Evolutionary conservation across 2,113 vertebrate genomes (phyloP), one percentile per base, ranked within the genome.

Genomic region (Bagarius yarrelli): DNA sequence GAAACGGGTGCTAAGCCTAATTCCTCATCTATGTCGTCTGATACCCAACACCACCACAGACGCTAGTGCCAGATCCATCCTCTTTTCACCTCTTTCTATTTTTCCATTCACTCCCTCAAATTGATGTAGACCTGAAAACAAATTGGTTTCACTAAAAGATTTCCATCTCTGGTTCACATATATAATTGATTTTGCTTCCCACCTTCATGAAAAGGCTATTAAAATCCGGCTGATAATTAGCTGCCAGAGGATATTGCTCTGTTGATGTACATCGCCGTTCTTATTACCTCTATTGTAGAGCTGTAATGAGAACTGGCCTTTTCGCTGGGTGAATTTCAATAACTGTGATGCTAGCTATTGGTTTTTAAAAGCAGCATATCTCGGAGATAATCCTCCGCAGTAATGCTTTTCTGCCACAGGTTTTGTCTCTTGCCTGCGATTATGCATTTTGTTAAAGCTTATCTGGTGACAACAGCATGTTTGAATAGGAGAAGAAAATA

Each of bases 161-260:
- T 27, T 60, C 78, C 15, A 14, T 85, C 66, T 74, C 60, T 53
- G 55, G 69, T n/a, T 64, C 70, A 47, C 61, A 44, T 56, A 59
- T 80, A 76, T 84, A 76, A 86, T 82, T 85, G 75, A 86, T 85
- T 85, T 72, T n/a, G 69, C 73, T 81, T 34, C 57, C 30, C 64
- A 71, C 56, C 50, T 71, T 53, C 80, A 67, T 53, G 57, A 66
- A 80, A 82, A 81, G 40, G 64, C 78, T 59, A 86, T 81, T 86
- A 78, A 84, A 79, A 84, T 83, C 81, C 50, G 50, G 75, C 59
- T 79, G 79, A 78, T 83, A 81, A 85, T 83, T 85, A 84, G 67
- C 73, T 71, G 66, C 74, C 30, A 47, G 53, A 64, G 78, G 59
- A 83, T 83, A 57, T 70, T 79, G 69, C 79, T 76, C 61, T 61